Evolutionary conservation across 2,113 vertebrate genomes (phyloP), one percentile per base, ranked within the genome.

Genomic region (Sorex araneus): DNA sequence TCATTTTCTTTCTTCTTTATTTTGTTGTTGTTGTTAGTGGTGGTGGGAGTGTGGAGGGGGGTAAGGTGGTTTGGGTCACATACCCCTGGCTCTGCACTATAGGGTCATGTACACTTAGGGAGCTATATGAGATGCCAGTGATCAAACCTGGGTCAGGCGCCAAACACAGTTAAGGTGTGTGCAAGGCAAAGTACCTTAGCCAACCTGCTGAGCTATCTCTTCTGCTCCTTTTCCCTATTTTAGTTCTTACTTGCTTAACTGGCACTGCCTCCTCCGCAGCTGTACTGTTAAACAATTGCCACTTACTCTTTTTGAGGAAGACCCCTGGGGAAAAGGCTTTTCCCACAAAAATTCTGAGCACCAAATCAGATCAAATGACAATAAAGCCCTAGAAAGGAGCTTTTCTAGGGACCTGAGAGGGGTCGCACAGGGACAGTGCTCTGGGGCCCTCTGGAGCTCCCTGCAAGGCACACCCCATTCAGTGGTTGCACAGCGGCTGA

Each of bases 291-390:
- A 90, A 92, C 18, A 83, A 84, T 2, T 70, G 32, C 45, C 60
- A 70, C 32, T 79, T 66, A 64, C 6, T 71, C 67, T 90, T 95
- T 91, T 28, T 64, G 63, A 94, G 80, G 80, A 92, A 94, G 23
- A 25, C 54, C 54, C 10, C 27, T 64, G 23, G 43, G 75, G 30
- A 83, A 5, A 89, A 8, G 47, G 60, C 18, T 84, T 90, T 90
- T 36, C 87, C 47, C 28, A 18, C 60, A 16, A 57, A 79, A 86
- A 45, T 69, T 89, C 45, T 81, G 43, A 67, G 15, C 45, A 84
- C 32, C 50, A 34, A 34, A 12, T 66, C 45, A 69, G 70, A 84
- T 66, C 47, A 94, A 75, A 36, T 50, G 50, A 66, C 45, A 87
- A 71, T 34, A 74, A 40, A 79, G 40, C 15, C n/a, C 16, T 21